Evolutionary conservation across 1,140 invertebrate genomes (phyloP), one percentile per base, ranked within the genome.

Genomic region (Holotrichia oblita): DNA sequence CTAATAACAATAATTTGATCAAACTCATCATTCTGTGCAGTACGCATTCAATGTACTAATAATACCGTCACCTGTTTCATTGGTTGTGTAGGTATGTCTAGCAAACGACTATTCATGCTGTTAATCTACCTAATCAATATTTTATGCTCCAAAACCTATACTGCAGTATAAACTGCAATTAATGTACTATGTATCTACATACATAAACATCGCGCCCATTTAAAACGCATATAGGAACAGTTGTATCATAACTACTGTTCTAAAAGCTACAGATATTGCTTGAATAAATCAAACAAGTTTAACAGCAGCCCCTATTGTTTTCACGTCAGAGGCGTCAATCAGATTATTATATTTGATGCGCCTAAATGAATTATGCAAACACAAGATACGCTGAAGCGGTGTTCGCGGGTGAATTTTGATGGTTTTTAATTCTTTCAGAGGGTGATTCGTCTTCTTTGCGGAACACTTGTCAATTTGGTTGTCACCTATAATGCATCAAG

Each of bases 401-500:
- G 17, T 55, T n/a, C 48, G 42, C 42, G 48, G 14, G 14, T n/a
- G 14, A 55, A 55, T 55, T 55, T 55, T 55, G 14, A n/a, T 55
- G 48, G 48, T 55, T 55, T 55, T 55, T 55, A 55, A 55, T 55
- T 55, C 17, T 55, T 34, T 55, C 17, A n/a, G 48, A n/a, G 48
- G 48, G 48, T 55, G 48, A 55, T 55, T 55, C 48, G 48, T 55
- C 48, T 55, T 55, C 48, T 55, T 55, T 55, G 20, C 77, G 77
- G 40, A 77, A 42, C 24, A 42, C 59, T 55, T 69, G 77, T 77
- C 77, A 77, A 77, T 77, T 77, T 44, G 3, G 34, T 72, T 77
- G 77, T 77, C 77, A 72, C 61, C 59, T 77, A 61, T 69, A 77
- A 77, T 77, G 64, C 77, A 77, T 77, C 77, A 77, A 77, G 77